phyloP scores from a whole-genome alignment of 2,113 vertebrate species.

The Apodemus speciosus region DNA sequence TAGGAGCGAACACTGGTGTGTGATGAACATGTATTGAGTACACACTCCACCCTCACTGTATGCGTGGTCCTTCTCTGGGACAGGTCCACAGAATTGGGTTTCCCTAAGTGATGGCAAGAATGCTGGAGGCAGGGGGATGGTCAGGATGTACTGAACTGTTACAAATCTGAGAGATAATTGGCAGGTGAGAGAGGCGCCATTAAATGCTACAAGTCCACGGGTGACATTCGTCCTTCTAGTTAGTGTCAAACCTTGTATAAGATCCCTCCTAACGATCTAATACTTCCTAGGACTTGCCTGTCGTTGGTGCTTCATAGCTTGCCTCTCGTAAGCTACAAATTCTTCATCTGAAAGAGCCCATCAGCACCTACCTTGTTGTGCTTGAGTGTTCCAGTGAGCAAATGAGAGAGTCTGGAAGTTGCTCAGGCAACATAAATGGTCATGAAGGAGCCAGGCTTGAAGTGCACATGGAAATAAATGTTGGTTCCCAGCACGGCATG shows the following conservation, averaged over 20 bases:
- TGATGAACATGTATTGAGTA: neutral
- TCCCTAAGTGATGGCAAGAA: neutral
- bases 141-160: neutral
- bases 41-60: neutral
- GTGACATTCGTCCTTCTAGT: neutral
- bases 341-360: constrained; percentile 31
- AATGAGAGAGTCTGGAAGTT: neutral
- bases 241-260: neutral
- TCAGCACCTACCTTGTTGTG: constrained; percentile 23
- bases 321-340: constrained; percentile 5
- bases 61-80: neutral
- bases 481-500: neutral
- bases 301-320: neutral
- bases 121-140: neutral
- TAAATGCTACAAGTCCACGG: constrained; percentile 23
- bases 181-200: neutral
- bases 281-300: neutral
- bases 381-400: constrained; percentile 17
- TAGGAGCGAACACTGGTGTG: neutral
- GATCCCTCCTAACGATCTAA: neutral
- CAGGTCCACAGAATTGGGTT: neutral
- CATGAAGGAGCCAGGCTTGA: neutral
- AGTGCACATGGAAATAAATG: neutral
- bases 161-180: constrained; percentile 37
- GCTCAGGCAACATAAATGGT: constrained; percentile 44